Evolutionary conservation across 2,888 invertebrate species (phyloP).

Genomic region (Thumatha senex): DNA sequence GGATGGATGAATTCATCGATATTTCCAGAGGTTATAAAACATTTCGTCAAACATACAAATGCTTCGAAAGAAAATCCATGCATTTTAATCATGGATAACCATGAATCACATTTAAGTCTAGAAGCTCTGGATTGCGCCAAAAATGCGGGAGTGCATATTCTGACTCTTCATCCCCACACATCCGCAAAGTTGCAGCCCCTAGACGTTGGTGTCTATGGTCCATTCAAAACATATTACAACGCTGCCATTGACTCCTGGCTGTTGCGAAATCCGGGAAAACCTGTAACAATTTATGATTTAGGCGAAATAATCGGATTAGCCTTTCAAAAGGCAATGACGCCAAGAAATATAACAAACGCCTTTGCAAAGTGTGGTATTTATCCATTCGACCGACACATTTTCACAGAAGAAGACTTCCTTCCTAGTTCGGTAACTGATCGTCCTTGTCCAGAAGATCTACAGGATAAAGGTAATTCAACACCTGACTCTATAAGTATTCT

Average conservation of each 20-base stretch:
- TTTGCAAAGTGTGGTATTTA: constrained; percentile 31
- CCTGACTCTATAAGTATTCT: neutral
- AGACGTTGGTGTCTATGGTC: constrained; percentile 50
- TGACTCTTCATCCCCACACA: constrained; percentile 11
- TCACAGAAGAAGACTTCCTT: constrained; percentile 24
- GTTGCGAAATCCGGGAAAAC: constrained; percentile 52
- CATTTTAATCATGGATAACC: constrained; percentile 27
- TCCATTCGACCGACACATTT: constrained; percentile 26
- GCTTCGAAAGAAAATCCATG: constrained; percentile 19
- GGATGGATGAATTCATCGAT: constrained; percentile 2
- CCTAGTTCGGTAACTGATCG: neutral
- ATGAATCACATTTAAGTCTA: constrained; percentile 18
- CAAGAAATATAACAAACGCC: constrained; percentile 32
- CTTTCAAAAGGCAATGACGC: constrained; percentile 43
- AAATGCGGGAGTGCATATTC: constrained; percentile 1
- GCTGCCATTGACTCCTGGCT: constrained; percentile 49
- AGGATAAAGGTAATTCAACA: neutral
- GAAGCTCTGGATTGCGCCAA: constrained; percentile 10
- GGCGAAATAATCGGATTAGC: constrained; percentile 38
- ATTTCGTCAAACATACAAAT: constrained; percentile 23
- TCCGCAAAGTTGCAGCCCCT: constrained; percentile 61
- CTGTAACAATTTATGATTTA: constrained; percentile 55
- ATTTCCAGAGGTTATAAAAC: constrained; percentile 9
- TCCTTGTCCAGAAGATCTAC: neutral
- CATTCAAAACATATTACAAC: constrained; percentile 47